phyloP scores from a whole-genome alignment of 1,140 invertebrate species.

The Lepidostoma basale region DNA sequence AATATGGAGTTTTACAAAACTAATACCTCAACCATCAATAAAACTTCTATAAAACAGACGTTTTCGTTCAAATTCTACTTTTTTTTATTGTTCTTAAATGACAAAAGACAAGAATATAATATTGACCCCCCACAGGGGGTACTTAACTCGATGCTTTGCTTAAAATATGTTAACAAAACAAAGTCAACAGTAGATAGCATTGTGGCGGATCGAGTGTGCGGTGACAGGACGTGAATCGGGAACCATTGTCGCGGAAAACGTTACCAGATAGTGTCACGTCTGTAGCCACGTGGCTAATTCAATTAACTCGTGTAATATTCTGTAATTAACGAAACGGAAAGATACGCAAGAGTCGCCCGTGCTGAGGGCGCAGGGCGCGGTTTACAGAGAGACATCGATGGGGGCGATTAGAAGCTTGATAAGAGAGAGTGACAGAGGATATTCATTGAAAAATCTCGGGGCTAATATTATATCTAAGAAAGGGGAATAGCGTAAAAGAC shows the following conservation, averaged over 20 bases:
- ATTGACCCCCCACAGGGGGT: too few relatives aligned
- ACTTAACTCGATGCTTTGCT: too few relatives aligned
- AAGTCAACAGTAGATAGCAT: background rate
- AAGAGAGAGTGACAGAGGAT: background rate
- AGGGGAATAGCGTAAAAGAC: background rate
- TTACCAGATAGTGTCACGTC: slow-evolving; percentile 30
- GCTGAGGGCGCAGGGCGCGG: background rate
- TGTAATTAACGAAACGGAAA: slow-evolving; percentile 30
- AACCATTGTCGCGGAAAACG: slow-evolving; percentile 3
- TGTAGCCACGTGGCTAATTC: slow-evolving; percentile 31
- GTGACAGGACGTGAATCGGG: background rate
- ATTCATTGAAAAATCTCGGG: background rate
- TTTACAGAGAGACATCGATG: background rate
- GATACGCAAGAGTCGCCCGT: slow-evolving; percentile 11
- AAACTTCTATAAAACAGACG: too few relatives aligned
- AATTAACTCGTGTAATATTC: slow-evolving; percentile 33
- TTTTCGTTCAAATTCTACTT: too few relatives aligned
- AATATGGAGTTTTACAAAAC: too few relatives aligned
- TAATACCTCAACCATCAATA: too few relatives aligned
- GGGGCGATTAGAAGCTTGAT: background rate
- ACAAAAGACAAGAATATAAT: too few relatives aligned
- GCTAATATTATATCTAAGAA: background rate
- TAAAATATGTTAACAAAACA: too few relatives aligned
- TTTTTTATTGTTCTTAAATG: too few relatives aligned
- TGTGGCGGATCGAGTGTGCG: background rate